These are phyloP conservation scores for Vanacampus margaritifer DNA, from an alignment of 2,113 vertebrate genomes.

Conservation along the genomic window DNA sequence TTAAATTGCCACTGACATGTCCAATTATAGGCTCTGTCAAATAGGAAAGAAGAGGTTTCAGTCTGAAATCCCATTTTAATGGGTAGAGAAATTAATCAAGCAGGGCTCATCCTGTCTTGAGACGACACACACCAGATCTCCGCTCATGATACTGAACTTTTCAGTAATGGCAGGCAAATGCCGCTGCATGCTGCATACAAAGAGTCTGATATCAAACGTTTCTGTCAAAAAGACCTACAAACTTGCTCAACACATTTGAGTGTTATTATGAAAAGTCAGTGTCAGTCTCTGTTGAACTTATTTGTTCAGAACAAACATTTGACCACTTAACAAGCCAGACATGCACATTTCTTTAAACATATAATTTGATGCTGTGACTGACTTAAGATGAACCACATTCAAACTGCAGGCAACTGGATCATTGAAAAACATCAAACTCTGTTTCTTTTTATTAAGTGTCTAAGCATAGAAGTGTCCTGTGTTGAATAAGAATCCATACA, in stretches of 20 bases:
- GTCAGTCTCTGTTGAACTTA: not conserved
- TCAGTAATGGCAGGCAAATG: slow-evolving; percentile 13
- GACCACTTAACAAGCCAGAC: not conserved
- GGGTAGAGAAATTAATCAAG: slow-evolving; percentile 61
- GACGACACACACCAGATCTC: slow-evolving; percentile 40
- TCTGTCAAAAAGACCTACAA: not conserved
- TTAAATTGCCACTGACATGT: slow-evolving; percentile 73
- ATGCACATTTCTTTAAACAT: not conserved
- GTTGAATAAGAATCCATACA: too few relatives aligned
- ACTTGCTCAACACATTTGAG: not conserved
- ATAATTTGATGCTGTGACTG: not conserved
- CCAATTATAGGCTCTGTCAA: slow-evolving; percentile 72
- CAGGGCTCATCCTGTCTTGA: slow-evolving; percentile 46
- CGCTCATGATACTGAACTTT: slow-evolving; percentile 43
- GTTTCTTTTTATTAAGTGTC: too few relatives aligned
- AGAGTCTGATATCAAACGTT: not conserved
- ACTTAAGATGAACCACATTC: not conserved
- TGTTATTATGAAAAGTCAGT: not conserved
- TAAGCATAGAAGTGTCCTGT: too few relatives aligned
- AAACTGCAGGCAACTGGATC: too few relatives aligned
- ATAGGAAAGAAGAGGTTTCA: slow-evolving; percentile 54
- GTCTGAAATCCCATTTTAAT: slow-evolving; percentile 61
- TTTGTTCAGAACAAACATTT: not conserved
- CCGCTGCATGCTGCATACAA: not conserved
- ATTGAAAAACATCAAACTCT: too few relatives aligned